A percentile compares a stretch with the other conserved stretches of the same genome.
phyloP scores from a whole-genome alignment of 2,113 vertebrate genomes.

The Falcunculus frontatus region DNA sequence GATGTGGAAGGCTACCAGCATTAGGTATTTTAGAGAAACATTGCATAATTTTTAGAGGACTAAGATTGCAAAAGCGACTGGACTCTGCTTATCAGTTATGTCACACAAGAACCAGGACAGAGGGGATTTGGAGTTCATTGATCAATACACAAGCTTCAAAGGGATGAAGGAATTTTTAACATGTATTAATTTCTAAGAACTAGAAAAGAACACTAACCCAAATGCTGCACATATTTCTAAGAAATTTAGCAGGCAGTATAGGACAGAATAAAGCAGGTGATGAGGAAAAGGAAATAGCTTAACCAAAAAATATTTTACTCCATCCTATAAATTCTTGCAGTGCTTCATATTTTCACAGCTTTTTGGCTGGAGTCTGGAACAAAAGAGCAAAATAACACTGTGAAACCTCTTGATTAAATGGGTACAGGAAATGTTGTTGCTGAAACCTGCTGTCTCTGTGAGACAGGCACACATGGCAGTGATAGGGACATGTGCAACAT shows the following conservation, averaged over 20 bases:
- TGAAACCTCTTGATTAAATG: not conserved
- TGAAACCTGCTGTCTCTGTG: not conserved
- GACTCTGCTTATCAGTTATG: not conserved
- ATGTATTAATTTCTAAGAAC: not conserved
- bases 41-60: not conserved
- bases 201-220: not conserved
- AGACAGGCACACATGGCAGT: not conserved
- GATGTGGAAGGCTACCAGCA: not conserved
- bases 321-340: not conserved
- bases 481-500: not conserved
- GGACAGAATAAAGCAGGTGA: not conserved
- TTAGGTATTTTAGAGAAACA: not conserved
- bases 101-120: not conserved
- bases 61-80: not conserved
- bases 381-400: not conserved
- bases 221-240: not conserved
- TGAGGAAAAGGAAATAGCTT: not conserved
- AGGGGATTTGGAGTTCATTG: not conserved
- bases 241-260: not conserved
- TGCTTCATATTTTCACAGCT: not conserved
- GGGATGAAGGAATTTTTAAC: not conserved
- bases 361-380: not conserved
- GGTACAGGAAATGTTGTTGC: not conserved
- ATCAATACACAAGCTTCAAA: not conserved
- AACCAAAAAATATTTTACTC: not conserved